Evolutionary conservation across 2,797 vertebrate genomes (phyloP).

Genomic region (Aplochiton taeniatus): DNA sequence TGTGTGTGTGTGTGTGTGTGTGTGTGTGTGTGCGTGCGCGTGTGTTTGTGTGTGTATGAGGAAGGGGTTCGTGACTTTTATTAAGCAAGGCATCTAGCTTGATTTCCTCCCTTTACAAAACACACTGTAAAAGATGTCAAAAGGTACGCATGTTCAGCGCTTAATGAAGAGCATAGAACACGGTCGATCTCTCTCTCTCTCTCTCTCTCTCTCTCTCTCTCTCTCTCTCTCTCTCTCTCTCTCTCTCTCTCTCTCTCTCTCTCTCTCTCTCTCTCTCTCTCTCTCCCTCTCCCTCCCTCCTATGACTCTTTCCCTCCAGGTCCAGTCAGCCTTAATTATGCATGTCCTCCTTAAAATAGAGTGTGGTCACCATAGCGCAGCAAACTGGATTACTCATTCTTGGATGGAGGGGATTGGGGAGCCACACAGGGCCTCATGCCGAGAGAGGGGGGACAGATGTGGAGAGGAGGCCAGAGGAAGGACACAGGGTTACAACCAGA

Average conservation of each 20-base stretch:
- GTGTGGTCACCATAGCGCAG: slow-evolving; percentile 51
- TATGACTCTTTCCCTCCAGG: slow-evolving; percentile 47
- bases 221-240: slow-evolving; percentile 24
- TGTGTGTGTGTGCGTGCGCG: background rate
- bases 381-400: slow-evolving; percentile 66
- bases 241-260: slow-evolving; percentile 7
- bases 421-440: background rate
- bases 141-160: background rate
- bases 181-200: too few species aligned
- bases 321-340: slow-evolving; percentile 72
- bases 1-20: background rate
- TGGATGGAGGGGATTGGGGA: slow-evolving; percentile 41
- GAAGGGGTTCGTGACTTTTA: background rate
- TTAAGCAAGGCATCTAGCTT: too few species aligned
- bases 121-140: too few species aligned
- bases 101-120: background rate
- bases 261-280: slow-evolving; percentile 11
- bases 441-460: background rate
- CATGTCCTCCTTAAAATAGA: slow-evolving; percentile 72
- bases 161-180: background rate
- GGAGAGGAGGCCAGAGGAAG: slow-evolving; percentile 6
- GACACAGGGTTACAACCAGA: background rate
- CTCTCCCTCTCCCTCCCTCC: slow-evolving; percentile 5
- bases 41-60: slow-evolving; percentile 15
- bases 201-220: too few species aligned